Evolutionary conservation across 2,797 vertebrate genomes (phyloP), one percentile per base, ranked within the genome.

Genomic region (Vipera latastei): DNA sequence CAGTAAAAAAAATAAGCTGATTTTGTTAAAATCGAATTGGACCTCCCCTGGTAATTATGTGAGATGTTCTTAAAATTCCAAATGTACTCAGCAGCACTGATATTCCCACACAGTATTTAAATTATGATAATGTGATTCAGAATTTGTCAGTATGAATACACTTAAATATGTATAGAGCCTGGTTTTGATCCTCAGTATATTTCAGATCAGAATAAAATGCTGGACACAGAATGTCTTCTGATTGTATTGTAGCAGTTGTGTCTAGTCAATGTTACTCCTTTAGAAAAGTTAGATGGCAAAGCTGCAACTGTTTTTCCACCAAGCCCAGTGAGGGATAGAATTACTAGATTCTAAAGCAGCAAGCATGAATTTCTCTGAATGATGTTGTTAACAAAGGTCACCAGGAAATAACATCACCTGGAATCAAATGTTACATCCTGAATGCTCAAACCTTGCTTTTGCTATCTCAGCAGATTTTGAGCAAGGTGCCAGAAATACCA

Each of bases 351-450:
- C 83, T 88, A 88, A 88, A 83, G 85, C 89, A 90, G 22, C 48
- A 92, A 83, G 25, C 88, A 38, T 87, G 53, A 3, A 1, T 83
- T 83, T 57, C 56, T 51, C 55, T 53, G 55, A 91, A 59, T 78
- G 61, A 51, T 48, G 63, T 63, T 90, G 56, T 61, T 65, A 56
- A 69, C 26, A 32, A 92, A 93, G 85, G 89, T 93, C 91, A 93
- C 25, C 78, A 38, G 57, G 48, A 63, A 56, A 63, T 16, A 26
- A 32, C 13, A 83, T 90, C 89, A 57, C 83, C 57, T 83, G 57
- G 83, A 90, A 56, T 60, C 89, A 88, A 61, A 87, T 32, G 57
- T 83, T 92, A 20, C 32, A 63, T 25, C n/a, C 25, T 87, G 13
- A 28, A 11, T 59, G 20, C 55, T 2, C 44, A 48, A 56, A 26